Base-by-base conservation (phyloP, 2,797 vertebrate genomes). In the Malacoraja senta region DNA sequence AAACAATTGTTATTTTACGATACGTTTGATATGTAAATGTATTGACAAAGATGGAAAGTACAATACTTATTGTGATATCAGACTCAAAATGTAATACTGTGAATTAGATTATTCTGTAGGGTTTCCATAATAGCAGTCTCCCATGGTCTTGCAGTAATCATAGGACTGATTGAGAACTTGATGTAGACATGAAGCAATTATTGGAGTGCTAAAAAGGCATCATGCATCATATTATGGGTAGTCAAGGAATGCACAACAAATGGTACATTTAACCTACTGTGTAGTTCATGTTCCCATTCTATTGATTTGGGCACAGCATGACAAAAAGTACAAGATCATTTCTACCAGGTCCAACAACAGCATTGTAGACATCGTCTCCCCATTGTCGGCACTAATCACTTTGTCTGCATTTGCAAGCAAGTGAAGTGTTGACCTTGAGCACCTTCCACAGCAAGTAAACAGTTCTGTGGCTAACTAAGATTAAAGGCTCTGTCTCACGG, bases 61-160 rank as follows among this genome's bases (percentile, higher is more conserved):
- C 29, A 32, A 58, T 63, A 38, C 65, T 65, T 68, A 72, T 44
- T 91, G 35, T 44, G 3, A 72, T 32, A 12, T 71, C 65, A 38
- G 65, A 88, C 1, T 15, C 58, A 61, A 35, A 65, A 88, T 7
- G 58, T 83, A 83, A 10, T 65, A 32, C 58, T 13, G 13, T 71
- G 32, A 91, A 71, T 91, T 8, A 0, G 17, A 71, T 91, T 91
- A 91, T 26, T 72, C 88, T 72, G 32, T 19, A 12, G 9, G 71
- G 65, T 38, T 91, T 68, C 32, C 32, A 90, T 71, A 68, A 90
- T 38, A 71, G 32, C 32, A 90, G 76, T 24, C 86, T 90, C 86
- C 63, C 17, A 29, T 2, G 19, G 81, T 15, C 3, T 61, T 63
- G 53, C 29, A 63, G 83, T 86, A 32, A 86, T 65, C 58, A n/a